phyloP scores from a whole-genome alignment of 2,888 invertebrate genomes.

The Allygus modestus region DNA sequence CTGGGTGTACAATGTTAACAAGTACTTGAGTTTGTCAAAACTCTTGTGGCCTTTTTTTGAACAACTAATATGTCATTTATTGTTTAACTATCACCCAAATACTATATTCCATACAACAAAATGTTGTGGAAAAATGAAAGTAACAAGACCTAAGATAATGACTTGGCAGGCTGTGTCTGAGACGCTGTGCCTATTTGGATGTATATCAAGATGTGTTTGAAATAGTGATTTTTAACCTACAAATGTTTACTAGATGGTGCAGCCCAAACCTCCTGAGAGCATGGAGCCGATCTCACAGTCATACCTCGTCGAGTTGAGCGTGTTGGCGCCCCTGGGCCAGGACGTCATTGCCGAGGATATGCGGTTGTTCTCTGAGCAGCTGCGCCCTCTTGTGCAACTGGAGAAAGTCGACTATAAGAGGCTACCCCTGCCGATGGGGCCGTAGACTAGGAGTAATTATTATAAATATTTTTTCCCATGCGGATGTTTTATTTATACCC shows the following conservation, averaged over 20 bases:
- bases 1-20: too few relatives aligned
- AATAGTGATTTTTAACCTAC: too few relatives aligned
- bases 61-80: too few relatives aligned
- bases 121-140: too few relatives aligned
- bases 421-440: conserved; percentile 74
- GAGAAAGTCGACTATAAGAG: conserved; percentile 96
- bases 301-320: conserved; percentile 95
- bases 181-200: too few relatives aligned
- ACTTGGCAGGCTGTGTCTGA: too few relatives aligned
- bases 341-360: conserved; percentile 98
- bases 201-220: too few relatives aligned
- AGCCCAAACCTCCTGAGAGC: conserved; percentile 83
- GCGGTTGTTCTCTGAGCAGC: conserved; percentile 95
- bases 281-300: conserved; percentile 94
- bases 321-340: conserved; percentile 93
- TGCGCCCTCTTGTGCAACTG: conserved; percentile 93
- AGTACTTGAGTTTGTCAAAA: too few relatives aligned
- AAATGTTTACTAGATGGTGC: conserved; percentile 83
- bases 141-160: too few relatives aligned
- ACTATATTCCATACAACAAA: too few relatives aligned
- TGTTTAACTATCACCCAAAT: too few relatives aligned
- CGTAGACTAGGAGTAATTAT: conserved; percentile 23
- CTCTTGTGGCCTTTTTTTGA: too few relatives aligned
- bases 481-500: conserved; percentile 5
- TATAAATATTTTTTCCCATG: background rate